Conservation (phyloP, 2,888 invertebrate genomes). For the Catotricha subobsoleta region DNA sequence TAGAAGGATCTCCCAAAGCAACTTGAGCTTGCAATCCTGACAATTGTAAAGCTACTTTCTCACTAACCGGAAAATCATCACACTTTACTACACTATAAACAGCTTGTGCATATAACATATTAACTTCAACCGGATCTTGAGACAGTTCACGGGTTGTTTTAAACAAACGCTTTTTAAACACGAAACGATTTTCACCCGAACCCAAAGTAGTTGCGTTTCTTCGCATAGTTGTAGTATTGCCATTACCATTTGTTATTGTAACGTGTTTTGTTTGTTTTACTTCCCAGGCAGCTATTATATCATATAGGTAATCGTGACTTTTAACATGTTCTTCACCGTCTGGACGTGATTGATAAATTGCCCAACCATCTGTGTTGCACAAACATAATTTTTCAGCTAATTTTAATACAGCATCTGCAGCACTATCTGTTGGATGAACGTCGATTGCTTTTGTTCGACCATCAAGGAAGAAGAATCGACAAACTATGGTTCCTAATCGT, state of each 20-base stretch:
- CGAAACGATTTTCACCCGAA: constrained; percentile 77
- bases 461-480: constrained; percentile 86
- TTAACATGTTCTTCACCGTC: constrained; percentile 81
- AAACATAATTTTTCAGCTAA: constrained; percentile 77
- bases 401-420: constrained; percentile 73
- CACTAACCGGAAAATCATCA: constrained; percentile 88
- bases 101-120: constrained; percentile 84
- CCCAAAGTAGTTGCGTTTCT: constrained; percentile 49
- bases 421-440: constrained; percentile 87
- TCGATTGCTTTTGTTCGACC: constrained; percentile 89
- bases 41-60: constrained; percentile 82
- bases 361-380: constrained; percentile 78
- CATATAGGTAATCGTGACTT: constrained; percentile 80
- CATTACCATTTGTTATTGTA: constrained; percentile 18
- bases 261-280: constrained; percentile 42
- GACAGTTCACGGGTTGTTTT: constrained; percentile 75
- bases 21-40: constrained; percentile 91
- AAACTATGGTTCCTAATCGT: constrained; percentile 77
- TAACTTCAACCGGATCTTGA: constrained; percentile 89
- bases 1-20: constrained; percentile 66
- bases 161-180: constrained; percentile 80
- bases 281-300: constrained; percentile 91
- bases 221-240: constrained; percentile 26
- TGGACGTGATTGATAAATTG: constrained; percentile 75
- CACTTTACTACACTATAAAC: constrained; percentile 89